Conservation (phyloP, 1,140 invertebrate species). For the Brachionus asplanchnoidis region DNA sequence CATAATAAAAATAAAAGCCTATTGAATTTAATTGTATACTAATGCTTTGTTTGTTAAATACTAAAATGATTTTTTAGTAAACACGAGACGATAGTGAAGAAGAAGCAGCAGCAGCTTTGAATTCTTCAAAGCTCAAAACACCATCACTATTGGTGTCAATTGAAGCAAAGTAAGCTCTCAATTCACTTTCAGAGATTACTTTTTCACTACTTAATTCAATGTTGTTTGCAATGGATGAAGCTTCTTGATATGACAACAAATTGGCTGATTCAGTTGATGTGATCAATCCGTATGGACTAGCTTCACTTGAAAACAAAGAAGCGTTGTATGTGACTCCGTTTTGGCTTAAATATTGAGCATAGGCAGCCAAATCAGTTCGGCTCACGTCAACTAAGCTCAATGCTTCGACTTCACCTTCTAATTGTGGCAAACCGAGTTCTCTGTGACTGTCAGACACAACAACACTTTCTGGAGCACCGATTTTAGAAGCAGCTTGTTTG, state of each 20-base stretch:
- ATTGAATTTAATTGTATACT: no score
- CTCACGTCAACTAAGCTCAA: background rate
- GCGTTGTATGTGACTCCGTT: background rate
- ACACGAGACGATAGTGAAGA: background rate
- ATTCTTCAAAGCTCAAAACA: background rate
- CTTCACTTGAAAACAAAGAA: conserved; percentile 23
- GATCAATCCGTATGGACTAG: conserved; percentile 11
- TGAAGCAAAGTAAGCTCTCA: conserved; percentile 26
- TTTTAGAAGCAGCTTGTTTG: background rate
- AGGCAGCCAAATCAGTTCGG: background rate
- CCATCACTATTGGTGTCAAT: conserved; percentile 17
- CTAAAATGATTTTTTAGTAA: background rate
- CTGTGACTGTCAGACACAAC: background rate
- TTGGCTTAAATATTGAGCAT: background rate
- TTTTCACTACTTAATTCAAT: background rate
- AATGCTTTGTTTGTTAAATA: no score
- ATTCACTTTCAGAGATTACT: background rate
- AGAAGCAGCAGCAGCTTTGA: conserved; percentile 2
- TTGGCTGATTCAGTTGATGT: background rate
- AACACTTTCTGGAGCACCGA: conserved; percentile 8
- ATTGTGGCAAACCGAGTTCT: background rate
- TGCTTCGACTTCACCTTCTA: conserved; percentile 15
- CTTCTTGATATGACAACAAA: conserved; percentile 9
- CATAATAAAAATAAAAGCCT: background rate
- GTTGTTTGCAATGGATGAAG: background rate